Base-by-base conservation (phyloP, 2,113 vertebrate genomes). In the Tachysurus fulvidraco region DNA sequence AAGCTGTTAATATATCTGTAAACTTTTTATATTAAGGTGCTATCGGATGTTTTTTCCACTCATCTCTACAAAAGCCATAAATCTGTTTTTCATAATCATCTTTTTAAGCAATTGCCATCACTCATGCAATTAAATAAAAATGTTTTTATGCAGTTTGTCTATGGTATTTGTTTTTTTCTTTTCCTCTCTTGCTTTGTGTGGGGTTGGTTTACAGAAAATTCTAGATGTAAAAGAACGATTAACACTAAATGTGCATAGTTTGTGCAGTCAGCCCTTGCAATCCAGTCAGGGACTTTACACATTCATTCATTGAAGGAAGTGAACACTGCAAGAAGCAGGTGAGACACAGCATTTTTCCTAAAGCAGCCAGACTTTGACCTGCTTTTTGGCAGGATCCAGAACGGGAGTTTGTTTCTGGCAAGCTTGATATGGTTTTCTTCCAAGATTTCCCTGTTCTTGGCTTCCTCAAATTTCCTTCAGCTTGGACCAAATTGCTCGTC, bases 1-100 rank as follows among this genome's bases (percentile, higher is more conserved):
- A 90, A 86, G 86, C 83, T 90, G 87, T 90, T 90, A 90, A 90
- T 90, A 90, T 90, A 90, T 90, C 89, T 90, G 89, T 86, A 88
- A 90, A 88, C 85, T 81, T 85, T 88, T 90, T 90, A 90, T 90
- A 88, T 90, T 36, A 86, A 88, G 89, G 89, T 90, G 89, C 87
- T 90, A 86, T 90, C 81, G 54, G 79, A 90, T 86, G 82, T 86
- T 88, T 85, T 85, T 84, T 81, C 86, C 80, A 89, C 81, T 90
- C 81, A 88, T 85, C 85, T 86, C 85, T 86, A 57, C 77, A 84
- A 85, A 90, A 90, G 85, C 87, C 89, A 88, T 90, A 90, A 88
- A 88, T 64, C 84, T 88, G 77, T 88, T 90, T 83, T 79, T 85
- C 84, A 69, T 88, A 78, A 84, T 86, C 84, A 81, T 86, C 84